Base-by-base conservation (phyloP, 1,140 invertebrate genomes). In the Dreissena rostriformis region DNA sequence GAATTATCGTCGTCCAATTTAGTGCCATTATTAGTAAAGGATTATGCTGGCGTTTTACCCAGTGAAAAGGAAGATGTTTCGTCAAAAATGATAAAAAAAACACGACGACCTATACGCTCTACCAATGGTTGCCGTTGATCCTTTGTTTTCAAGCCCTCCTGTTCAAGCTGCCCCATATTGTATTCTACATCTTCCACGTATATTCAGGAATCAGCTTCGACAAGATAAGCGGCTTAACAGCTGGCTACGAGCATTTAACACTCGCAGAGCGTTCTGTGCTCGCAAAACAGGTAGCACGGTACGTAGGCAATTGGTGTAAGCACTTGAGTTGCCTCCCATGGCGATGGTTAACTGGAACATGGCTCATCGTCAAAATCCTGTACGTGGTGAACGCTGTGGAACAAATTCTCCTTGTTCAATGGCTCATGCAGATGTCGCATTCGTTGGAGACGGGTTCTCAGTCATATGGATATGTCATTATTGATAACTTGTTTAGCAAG, bases 181-280 rank as follows among this genome's bases (percentile, higher is more conserved):
- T 81, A 2, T 72, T 81, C 68, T 81, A 81, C 28, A 24, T 81
- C 49, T 39, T 72, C 10, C 79, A 81, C 24, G 15, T 57, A 11
- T 72, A 26, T 65, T 81, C 79, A 10, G 79, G 79, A 2, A 28
- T 81, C n/a, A 81, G 55, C 51, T 81, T 81, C 65, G 71, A 81
- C 24, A 81, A 72, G 57, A 61, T 81, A 19, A 53, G 68, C 19
- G 79, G 68, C 4, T 22, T 81, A 19, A 73, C 68, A 52, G 67
- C 10, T 24, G 79, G 79, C 0, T 81, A 73, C 29, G 51, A 72
- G 51, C 52, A 66, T 17, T 14, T 72, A 70, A 81, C 22, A 22
- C 19, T 73, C 55, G 63, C 49, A 63, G 79, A 81, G 4, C 26
- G 79, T 11, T 29, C 17, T 24, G 2, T 51, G 19, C 55, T 81